Conservation (phyloP, 1,140 invertebrate genomes). For the Lordiphosa collinella region DNA sequence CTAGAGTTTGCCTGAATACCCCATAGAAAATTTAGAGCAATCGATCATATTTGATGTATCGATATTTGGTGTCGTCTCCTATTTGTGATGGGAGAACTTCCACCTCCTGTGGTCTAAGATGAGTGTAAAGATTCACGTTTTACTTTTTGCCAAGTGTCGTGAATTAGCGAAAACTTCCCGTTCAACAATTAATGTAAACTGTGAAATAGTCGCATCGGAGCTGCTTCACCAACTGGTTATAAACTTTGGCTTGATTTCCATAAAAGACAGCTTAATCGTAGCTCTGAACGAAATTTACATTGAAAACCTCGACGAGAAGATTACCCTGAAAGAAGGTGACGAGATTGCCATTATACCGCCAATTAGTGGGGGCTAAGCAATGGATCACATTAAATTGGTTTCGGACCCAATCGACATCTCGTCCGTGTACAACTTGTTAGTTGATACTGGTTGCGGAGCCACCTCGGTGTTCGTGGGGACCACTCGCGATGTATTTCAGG, state of each 20-base stretch:
- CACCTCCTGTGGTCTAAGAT: not conserved
- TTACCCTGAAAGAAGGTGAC: slow-evolving; percentile 84
- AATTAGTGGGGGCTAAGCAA: slow-evolving; percentile 88
- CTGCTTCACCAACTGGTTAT: slow-evolving; percentile 81
- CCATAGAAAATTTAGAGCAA: too few species aligned
- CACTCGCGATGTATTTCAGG: slow-evolving; percentile 93
- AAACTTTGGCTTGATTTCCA: slow-evolving; percentile 84
- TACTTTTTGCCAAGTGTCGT: slow-evolving; percentile 93
- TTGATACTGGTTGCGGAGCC: slow-evolving; percentile 90
- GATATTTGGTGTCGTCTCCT: too few species aligned
- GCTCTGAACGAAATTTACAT: slow-evolving; percentile 91
- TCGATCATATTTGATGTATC: too few species aligned
- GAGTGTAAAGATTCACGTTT: slow-evolving; percentile 83
- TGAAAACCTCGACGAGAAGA: slow-evolving; percentile 80
- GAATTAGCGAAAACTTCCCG: slow-evolving; percentile 86
- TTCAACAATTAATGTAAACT: slow-evolving; percentile 80
- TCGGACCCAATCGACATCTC: slow-evolving; percentile 85
- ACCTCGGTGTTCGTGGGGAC: slow-evolving; percentile 94
- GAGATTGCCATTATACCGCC: slow-evolving; percentile 93
- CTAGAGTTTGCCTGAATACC: too few species aligned
- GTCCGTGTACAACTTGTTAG: slow-evolving; percentile 84
- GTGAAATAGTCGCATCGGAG: slow-evolving; percentile 80
- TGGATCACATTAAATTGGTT: slow-evolving; percentile 86
- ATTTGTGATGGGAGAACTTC: too few species aligned
- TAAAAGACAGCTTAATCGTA: slow-evolving; percentile 86